Percentiles rank a stretch among this genome's conserved stretches.
These are phyloP conservation scores for Galbula dea DNA, from an alignment of 2,113 vertebrate genomes.

Conservation along the genomic window DNA sequence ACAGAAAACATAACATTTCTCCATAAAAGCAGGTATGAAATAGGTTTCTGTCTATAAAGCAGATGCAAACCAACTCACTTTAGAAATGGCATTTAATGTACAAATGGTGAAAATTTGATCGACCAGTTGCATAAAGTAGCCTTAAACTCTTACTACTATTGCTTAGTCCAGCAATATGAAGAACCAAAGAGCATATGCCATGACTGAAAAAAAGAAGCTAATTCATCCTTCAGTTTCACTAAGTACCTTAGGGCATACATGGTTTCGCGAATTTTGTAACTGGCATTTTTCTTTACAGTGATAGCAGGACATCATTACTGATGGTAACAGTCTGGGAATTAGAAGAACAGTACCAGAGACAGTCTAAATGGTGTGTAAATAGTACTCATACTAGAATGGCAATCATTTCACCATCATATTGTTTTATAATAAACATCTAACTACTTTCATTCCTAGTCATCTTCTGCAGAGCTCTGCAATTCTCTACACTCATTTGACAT, in stretches of 20 bases:
- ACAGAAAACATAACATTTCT: not conserved
- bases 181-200: not conserved
- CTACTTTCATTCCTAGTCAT: not conserved
- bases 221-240: not conserved
- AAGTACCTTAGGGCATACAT: not conserved
- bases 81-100: not conserved
- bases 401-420: not conserved
- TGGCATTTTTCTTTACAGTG: not conserved
- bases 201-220: not conserved
- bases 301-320: not conserved
- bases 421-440: not conserved
- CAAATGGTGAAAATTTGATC: not conserved
- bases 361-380: accelerated
- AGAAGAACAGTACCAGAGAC: not conserved
- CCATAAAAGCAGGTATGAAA: not conserved
- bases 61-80: not conserved
- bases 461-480: not conserved
- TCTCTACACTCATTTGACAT: not conserved
- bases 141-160: not conserved
- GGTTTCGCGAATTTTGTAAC: not conserved
- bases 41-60: not conserved
- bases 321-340: not conserved
- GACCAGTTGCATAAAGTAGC: not conserved
- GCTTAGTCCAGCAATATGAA: not conserved
- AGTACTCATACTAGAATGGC: not conserved